Conservation (phyloP, 2,113 vertebrate genomes). For the Hyla sarda region DNA sequence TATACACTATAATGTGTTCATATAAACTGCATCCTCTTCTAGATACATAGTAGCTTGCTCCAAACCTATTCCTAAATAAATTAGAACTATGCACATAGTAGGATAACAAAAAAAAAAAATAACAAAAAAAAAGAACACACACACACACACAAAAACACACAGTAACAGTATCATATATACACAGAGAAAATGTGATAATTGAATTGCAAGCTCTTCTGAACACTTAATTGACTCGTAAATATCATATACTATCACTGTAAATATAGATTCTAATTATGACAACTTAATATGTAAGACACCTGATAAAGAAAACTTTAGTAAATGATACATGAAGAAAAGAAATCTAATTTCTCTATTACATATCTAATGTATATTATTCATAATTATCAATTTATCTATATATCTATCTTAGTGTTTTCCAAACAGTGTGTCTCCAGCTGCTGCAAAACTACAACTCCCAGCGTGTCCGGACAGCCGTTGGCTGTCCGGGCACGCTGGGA, state of each 20-base stretch:
- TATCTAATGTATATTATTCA: no score
- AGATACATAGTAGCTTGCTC: background rate
- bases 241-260: background rate
- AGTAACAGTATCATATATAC: background rate
- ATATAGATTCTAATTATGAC: no score
- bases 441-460: no score
- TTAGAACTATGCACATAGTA: background rate
- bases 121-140: background rate
- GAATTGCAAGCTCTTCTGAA: background rate
- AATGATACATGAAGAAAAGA: no score
- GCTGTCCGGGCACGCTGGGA: no score
- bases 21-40: background rate
- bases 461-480: no score
- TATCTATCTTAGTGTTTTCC: no score
- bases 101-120: background rate
- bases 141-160: background rate
- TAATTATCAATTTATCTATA: background rate
- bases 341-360: no score
- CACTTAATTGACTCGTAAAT: background rate
- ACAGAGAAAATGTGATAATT: background rate
- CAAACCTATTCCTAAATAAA: background rate
- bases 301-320: no score
- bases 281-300: background rate
- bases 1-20: background rate
- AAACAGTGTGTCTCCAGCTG: no score